Conservation (phyloP, 2,888 invertebrate species). For the Ormyrus labotus region DNA sequence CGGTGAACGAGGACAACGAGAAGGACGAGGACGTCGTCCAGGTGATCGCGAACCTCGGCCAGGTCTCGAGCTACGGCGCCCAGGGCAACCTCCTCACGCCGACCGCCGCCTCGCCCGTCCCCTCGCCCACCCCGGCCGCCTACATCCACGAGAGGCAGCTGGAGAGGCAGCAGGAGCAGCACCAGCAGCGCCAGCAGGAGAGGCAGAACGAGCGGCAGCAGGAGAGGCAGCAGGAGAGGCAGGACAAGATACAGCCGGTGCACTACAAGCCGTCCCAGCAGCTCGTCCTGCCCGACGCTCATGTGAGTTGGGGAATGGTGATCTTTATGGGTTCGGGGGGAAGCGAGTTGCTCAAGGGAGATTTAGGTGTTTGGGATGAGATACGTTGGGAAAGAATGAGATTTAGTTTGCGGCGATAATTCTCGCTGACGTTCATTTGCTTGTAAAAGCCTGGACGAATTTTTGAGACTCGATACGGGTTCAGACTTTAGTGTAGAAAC, state of each 20-base stretch:
- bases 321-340: background rate
- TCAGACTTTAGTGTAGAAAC: too few relatives aligned
- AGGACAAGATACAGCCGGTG: slow-evolving; percentile 27
- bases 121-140: slow-evolving; percentile 58
- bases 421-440: too few relatives aligned
- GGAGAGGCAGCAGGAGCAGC: slow-evolving; percentile 21
- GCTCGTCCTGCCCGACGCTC: slow-evolving; percentile 12
- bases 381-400: too few relatives aligned
- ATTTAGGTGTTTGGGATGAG: too few relatives aligned
- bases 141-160: slow-evolving; percentile 51
- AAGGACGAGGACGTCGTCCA: slow-evolving; percentile 62
- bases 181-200: slow-evolving; percentile 27
- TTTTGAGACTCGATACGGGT: too few relatives aligned
- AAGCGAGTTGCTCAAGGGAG: too few relatives aligned
- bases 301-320: slow-evolving; percentile 10
- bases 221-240: slow-evolving; percentile 34
- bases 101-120: slow-evolving; percentile 39
- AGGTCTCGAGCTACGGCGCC: slow-evolving; percentile 56
- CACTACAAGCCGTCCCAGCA: slow-evolving; percentile 40
- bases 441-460: too few relatives aligned
- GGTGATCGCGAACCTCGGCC: slow-evolving; percentile 61
- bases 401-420: too few relatives aligned
- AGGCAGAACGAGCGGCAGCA: slow-evolving; percentile 36
- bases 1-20: slow-evolving; percentile 68
- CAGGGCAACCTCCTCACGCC: slow-evolving; percentile 52